A percentile compares a stretch with the other conserved stretches of the same genome.
Conservation (phyloP, 64 coral and sea anemone genomes). For the Platygyra sinensis region DNA sequence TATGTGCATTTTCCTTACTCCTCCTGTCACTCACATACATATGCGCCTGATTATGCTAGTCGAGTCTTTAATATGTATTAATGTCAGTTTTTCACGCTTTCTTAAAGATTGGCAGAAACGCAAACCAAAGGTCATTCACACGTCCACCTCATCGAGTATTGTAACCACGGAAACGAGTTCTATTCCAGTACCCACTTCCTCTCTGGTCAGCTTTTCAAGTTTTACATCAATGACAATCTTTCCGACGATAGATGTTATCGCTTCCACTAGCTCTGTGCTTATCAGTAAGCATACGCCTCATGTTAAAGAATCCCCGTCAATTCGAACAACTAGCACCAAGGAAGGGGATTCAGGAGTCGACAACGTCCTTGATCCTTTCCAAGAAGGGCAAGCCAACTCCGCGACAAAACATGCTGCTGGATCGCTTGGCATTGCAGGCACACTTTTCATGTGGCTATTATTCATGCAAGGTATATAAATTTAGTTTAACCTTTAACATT, state of each 20-base stretch:
- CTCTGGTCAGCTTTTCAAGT: not conserved
- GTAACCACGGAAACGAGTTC: not conserved
- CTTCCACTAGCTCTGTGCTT: not conserved
- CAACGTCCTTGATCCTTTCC: not conserved
- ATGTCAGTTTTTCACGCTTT: not conserved
- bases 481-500: no score
- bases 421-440: constrained; percentile 23
- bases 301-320: not conserved
- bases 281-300: not conserved
- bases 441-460: constrained; percentile 40
- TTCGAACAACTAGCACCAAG: not conserved
- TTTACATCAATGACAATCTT: not conserved
- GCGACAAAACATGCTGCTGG: not conserved
- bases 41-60: no score
- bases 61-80: not conserved
- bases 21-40: no score
- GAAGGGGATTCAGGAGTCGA: not conserved
- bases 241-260: not conserved
- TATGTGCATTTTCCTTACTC: no score
- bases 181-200: not conserved
- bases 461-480: constrained; percentile 17
- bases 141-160: not conserved
- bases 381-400: not conserved
- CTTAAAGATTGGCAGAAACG: not conserved
- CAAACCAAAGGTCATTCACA: not conserved